Percentiles rank a stretch among this genome's conserved stretches.
These are phyloP conservation scores for Eilema depressum DNA, from an alignment of 2,888 invertebrate genomes.

Conservation along the genomic window DNA sequence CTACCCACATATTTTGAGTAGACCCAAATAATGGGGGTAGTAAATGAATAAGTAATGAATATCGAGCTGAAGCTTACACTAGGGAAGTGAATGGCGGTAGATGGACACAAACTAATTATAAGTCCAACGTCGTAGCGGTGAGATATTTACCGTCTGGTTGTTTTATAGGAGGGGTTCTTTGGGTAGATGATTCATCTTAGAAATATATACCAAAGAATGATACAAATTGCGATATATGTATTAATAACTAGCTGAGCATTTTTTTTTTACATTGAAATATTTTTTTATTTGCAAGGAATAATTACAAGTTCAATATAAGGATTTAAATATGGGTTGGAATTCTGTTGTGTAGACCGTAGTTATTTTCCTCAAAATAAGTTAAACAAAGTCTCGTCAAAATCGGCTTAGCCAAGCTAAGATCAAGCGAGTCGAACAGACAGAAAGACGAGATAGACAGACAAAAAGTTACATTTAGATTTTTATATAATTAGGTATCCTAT, in stretches of 20 bases:
- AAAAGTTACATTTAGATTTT: neutral
- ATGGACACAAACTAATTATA: conserved; percentile 45
- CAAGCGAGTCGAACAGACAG: too few species aligned
- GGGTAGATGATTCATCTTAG: neutral
- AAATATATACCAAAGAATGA: neutral
- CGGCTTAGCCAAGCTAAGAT: too few species aligned
- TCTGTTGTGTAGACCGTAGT: too few species aligned
- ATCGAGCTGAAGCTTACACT: conserved; percentile 28
- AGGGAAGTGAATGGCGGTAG: conserved; percentile 29
- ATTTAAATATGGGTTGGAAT: neutral
- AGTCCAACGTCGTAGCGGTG: conserved; percentile 16
- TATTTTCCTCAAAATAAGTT: neutral
- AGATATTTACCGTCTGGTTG: neutral
- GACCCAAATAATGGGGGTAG: conserved; percentile 6
- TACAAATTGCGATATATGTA: neutral
- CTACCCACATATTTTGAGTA: neutral
- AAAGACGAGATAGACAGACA: too few species aligned
- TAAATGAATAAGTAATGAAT: conserved; percentile 30
- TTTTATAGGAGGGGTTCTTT: neutral
- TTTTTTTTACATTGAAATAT: too few species aligned
- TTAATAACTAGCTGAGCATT: neutral
- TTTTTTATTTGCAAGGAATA: too few species aligned
- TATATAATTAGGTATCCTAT: neutral
- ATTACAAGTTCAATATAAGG: too few species aligned
- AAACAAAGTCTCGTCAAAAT: too few species aligned